Conservation (phyloP, 2,113 vertebrate genomes). For the Mionectes macconnelli region DNA sequence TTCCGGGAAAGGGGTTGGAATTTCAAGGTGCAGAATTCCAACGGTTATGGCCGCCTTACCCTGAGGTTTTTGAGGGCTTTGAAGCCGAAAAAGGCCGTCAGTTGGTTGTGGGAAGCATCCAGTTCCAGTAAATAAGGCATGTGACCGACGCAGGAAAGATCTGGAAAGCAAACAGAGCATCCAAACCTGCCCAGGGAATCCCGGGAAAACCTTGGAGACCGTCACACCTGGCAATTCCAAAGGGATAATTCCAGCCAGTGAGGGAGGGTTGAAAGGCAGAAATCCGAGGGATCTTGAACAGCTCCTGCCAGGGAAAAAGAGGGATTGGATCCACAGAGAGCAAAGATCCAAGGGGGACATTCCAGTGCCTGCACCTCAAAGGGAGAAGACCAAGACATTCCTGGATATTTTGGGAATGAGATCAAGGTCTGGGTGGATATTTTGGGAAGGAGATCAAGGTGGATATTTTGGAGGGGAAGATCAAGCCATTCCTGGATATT, state of each 20-base stretch:
- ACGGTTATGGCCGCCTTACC: conserved; percentile 74
- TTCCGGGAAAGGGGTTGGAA: not conserved
- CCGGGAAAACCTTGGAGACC: no score
- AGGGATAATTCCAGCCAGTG: no score
- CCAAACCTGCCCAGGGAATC: no score
- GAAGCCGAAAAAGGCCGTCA: conserved; percentile 84
- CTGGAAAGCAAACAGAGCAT: conserved; percentile 71
- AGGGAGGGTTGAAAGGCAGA: no score
- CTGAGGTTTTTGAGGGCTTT: conserved; percentile 86
- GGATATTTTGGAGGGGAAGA: no score
- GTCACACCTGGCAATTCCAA: no score
- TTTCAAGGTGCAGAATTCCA: no score
- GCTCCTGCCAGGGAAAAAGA: not conserved
- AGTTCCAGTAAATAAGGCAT: conserved; percentile 88
- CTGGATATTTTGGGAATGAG: no score
- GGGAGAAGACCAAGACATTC: no score
- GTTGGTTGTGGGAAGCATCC: conserved; percentile 84
- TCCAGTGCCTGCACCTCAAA: not conserved
- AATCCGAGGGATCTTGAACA: not conserved
- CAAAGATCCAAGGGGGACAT: not conserved
- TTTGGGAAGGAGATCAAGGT: no score
- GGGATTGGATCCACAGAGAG: not conserved
- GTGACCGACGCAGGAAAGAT: conserved; percentile 87
- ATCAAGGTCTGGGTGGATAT: no score
- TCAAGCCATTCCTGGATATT: no score